Percentiles rank a stretch among this genome's conserved stretches.
Conservation (phyloP, 1,140 invertebrate genomes). For the Bradysia coprophila region DNA sequence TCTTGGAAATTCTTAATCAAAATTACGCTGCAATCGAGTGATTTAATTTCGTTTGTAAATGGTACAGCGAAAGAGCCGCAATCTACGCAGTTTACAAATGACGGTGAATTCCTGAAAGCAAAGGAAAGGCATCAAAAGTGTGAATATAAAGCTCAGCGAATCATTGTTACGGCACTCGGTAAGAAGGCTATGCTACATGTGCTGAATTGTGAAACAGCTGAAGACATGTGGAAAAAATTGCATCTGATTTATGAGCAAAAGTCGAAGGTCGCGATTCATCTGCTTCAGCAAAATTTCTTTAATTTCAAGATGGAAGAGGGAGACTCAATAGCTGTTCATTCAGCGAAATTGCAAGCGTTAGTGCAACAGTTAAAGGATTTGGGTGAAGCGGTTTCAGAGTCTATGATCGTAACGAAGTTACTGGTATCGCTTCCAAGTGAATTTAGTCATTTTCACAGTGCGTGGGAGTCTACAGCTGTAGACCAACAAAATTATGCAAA, state of each 20-base stretch:
- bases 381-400: conserved; percentile 10
- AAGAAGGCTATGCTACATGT: conserved; percentile 14
- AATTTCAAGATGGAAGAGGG: conserved; percentile 6
- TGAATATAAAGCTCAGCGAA: conserved; percentile 9
- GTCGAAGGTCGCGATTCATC: conserved; percentile 15
- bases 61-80: too few relatives aligned
- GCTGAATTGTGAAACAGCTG: conserved; percentile 12
- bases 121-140: conserved; percentile 3
- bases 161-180: conserved; percentile 11
- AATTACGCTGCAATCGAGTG: conserved; percentile 6
- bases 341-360: conserved; percentile 7
- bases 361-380: conserved; percentile 9
- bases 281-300: conserved; percentile 18
- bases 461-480: conserved; percentile 10
- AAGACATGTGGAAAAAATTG: conserved; percentile 20
- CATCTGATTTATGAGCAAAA: conserved; percentile 18
- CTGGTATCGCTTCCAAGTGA: conserved; percentile 11
- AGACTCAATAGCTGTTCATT: conserved; percentile 7
- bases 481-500: conserved; percentile 9
- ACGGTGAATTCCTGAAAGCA: background rate
- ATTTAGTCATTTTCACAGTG: conserved; percentile 8
- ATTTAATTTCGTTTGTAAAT: conserved; percentile 5
- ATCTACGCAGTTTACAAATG: too few relatives aligned
- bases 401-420: conserved; percentile 14
- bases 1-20: conserved; percentile 11